phyloP scores from a whole-genome alignment of 2,113 vertebrate species.

The Oryzias woworae region DNA sequence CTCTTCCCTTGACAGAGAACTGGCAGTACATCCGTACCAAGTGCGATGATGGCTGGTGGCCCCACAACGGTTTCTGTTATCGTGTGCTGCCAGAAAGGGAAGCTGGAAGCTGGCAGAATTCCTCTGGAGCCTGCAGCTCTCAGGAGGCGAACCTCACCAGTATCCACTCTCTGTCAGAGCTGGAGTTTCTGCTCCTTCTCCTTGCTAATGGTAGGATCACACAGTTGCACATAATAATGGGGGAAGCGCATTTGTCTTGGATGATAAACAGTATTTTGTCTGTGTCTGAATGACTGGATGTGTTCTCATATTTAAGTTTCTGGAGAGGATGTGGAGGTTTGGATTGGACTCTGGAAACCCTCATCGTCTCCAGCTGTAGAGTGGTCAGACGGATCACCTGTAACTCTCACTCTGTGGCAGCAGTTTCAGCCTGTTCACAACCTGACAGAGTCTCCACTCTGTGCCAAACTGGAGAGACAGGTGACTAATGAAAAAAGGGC shows the following conservation, averaged over 20 bases:
- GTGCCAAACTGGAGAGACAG: slow-evolving; percentile 79
- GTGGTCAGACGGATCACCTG: slow-evolving; percentile 84
- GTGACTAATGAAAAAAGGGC: slow-evolving; percentile 67
- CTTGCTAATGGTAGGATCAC: slow-evolving; percentile 80
- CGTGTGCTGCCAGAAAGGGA: slow-evolving; percentile 76
- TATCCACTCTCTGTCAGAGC: slow-evolving; percentile 83
- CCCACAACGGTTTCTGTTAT: slow-evolving; percentile 87
- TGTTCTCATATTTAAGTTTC: slow-evolving; percentile 60
- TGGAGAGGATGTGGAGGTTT: slow-evolving; percentile 79
- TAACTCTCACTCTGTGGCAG: slow-evolving; percentile 87
- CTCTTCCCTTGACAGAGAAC: slow-evolving; percentile 63
- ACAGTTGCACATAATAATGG: neutral
- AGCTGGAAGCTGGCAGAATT: slow-evolving; percentile 81
- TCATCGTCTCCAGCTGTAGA: slow-evolving; percentile 72
- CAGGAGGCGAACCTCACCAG: slow-evolving; percentile 78
- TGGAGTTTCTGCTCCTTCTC: slow-evolving; percentile 81
- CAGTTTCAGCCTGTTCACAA: slow-evolving; percentile 80
- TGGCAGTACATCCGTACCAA: slow-evolving; percentile 87
- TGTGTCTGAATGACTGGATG: neutral
- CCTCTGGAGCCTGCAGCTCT: slow-evolving; percentile 77
- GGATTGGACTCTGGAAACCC: slow-evolving; percentile 87
- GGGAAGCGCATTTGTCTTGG: neutral
- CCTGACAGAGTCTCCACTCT: slow-evolving; percentile 72
- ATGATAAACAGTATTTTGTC: neutral
- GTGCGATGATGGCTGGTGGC: slow-evolving; percentile 84